Percentiles rank a stretch among this genome's conserved stretches.
Evolutionary conservation across 2,888 invertebrate genomes (phyloP).

Genomic region (Dasysyrphus albostriatus): DNA sequence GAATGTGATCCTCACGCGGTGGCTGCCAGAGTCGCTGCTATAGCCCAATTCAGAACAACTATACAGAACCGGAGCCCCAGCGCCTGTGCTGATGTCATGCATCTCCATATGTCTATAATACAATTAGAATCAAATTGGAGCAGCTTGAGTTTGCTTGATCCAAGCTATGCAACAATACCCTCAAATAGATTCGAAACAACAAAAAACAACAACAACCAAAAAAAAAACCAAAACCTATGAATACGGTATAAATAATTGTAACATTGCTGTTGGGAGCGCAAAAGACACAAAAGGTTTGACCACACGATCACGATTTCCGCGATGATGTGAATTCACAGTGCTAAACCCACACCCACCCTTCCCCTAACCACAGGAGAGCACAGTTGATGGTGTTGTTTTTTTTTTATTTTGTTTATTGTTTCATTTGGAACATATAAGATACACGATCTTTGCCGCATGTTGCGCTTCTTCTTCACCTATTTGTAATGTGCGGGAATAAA

Average conservation of each 20-base stretch:
- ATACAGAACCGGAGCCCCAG: background rate
- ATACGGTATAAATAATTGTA: conserved; percentile 75
- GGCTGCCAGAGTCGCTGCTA: background rate
- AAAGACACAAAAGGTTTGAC: conserved; percentile 76
- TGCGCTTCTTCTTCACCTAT: conserved; percentile 50
- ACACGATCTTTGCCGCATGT: conserved; percentile 72
- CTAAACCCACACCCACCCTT: background rate
- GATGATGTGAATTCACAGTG: conserved; percentile 72
- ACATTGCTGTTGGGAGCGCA: conserved; percentile 74
- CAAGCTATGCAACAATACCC: conserved; percentile 43
- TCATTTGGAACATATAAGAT: conserved; percentile 60
- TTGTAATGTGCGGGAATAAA: conserved; percentile 36
- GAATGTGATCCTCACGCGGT: conserved; percentile 69
- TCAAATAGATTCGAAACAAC: conserved; percentile 23
- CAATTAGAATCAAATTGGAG: conserved; percentile 74
- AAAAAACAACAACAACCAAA: background rate
- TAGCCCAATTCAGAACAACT: background rate
- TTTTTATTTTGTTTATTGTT: conserved; percentile 22
- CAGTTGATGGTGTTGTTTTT: conserved; percentile 28
- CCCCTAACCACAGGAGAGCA: conserved; percentile 9
- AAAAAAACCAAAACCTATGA: conserved; percentile 64
- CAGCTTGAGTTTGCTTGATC: conserved; percentile 43
- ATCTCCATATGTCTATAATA: conserved; percentile 69
- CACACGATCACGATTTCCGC: conserved; percentile 76
- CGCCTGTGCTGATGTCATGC: conserved; percentile 43